These are phyloP conservation scores for Dasypolia templi DNA, from an alignment of 2,888 invertebrate genomes.

Conservation along the genomic window DNA sequence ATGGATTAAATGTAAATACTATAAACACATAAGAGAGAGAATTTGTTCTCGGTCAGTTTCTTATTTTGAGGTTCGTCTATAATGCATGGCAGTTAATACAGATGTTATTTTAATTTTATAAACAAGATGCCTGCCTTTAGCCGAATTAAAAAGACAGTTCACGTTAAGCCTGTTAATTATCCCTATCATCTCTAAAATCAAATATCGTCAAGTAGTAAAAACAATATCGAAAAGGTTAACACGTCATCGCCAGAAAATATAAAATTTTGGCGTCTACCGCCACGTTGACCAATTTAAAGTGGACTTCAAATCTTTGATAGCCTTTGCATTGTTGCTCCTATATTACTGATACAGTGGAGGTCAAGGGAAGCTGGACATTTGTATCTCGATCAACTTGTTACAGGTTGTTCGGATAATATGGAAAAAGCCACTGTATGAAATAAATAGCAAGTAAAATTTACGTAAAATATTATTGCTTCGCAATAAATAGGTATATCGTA, in stretches of 20 bases:
- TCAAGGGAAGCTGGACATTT: conserved; percentile 24
- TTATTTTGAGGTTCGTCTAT: background rate
- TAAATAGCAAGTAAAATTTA: conserved; percentile 5
- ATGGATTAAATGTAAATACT: no score
- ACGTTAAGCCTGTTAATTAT: background rate
- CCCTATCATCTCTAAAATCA: background rate
- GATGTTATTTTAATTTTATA: no score
- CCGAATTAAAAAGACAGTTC: background rate
- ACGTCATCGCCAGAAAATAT: conserved; percentile 21
- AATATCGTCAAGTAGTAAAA: background rate
- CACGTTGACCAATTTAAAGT: conserved; percentile 16
- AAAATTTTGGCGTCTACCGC: conserved; percentile 19
- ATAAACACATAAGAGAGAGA: no score
- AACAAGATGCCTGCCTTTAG: background rate
- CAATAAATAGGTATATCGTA: background rate
- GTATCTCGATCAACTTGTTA: conserved; percentile 6
- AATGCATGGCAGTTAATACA: background rate
- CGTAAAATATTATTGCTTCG: background rate
- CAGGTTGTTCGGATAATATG: conserved; percentile 20
- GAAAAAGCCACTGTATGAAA: background rate
- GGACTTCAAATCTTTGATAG: conserved; percentile 4
- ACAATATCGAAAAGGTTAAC: background rate
- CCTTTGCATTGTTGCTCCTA: background rate
- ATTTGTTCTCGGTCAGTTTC: no score
- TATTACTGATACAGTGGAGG: background rate